phyloP scores from a whole-genome alignment of 2,113 vertebrate genomes.

The Microtus richardsoni region DNA sequence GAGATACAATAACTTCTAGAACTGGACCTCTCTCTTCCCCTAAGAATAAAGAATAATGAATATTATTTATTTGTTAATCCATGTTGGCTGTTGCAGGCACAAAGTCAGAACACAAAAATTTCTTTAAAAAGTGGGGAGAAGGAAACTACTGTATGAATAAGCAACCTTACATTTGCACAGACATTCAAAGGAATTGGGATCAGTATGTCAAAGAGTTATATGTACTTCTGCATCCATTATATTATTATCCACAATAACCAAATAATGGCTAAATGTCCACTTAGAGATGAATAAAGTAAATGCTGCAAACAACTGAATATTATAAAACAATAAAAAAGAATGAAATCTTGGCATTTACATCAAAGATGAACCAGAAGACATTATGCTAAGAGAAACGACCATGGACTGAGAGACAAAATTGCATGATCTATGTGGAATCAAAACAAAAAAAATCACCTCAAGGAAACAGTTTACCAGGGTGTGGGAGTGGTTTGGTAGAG shows the following conservation, averaged over 20 bases:
- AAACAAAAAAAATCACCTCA: background rate
- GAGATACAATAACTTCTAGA: constrained; percentile 97
- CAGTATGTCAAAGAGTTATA: background rate
- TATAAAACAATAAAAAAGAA: background rate
- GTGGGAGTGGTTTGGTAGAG: no score
- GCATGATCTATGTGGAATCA: background rate
- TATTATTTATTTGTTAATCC: constrained; percentile 52
- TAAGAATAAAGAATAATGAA: constrained; percentile 79
- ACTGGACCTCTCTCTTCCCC: constrained; percentile 98
- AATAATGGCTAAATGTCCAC: background rate
- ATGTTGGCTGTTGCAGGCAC: constrained; percentile 28
- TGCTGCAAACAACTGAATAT: background rate
- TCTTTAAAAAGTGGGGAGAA: background rate
- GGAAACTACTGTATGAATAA: background rate
- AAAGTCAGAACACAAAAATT: constrained; percentile 29
- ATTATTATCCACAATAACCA: background rate
- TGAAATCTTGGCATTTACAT: background rate
- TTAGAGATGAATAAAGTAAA: background rate
- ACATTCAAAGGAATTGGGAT: background rate
- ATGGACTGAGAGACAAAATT: background rate
- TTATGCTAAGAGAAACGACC: background rate
- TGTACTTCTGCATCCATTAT: background rate
- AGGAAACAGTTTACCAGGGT: background rate
- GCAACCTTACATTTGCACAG: background rate
- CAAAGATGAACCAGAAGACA: background rate